phyloP scores from a whole-genome alignment of 2,888 invertebrate genomes.

The Thecocarcelia acutangulata region DNA sequence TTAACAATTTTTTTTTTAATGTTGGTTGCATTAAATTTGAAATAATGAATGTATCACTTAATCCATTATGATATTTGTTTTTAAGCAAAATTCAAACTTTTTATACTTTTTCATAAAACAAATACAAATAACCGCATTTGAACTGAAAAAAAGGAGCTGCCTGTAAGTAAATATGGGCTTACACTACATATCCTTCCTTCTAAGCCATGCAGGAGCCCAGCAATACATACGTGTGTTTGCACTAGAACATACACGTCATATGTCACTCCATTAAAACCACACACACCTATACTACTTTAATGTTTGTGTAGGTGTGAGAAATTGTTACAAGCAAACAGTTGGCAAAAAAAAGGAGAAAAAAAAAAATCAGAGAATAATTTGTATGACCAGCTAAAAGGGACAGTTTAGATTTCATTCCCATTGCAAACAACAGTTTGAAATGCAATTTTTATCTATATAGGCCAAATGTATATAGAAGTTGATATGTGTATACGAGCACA shows the following conservation, averaged over 20 bases:
- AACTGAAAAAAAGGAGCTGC: constrained; percentile 17
- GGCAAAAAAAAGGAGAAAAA: background rate
- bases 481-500: too few relatives aligned
- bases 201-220: background rate
- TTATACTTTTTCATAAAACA: constrained; percentile 27
- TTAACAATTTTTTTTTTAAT: background rate
- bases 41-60: background rate
- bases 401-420: constrained; percentile 51
- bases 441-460: constrained; percentile 65
- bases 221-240: background rate
- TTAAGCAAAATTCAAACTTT: background rate
- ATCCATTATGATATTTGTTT: constrained; percentile 1
- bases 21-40: background rate
- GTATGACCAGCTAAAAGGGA: constrained; percentile 59
- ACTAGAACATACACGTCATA: background rate
- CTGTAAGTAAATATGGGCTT: constrained; percentile 36
- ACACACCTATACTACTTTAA: constrained; percentile 5
- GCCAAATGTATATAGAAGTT: constrained; percentile 57
- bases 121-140: constrained; percentile 54
- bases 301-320: constrained; percentile 23
- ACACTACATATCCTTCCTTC: background rate
- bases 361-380: constrained; percentile 47
- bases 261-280: constrained; percentile 20
- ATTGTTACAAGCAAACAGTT: constrained; percentile 37
- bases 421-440: constrained; percentile 44